phyloP scores from a whole-genome alignment of 2,797 vertebrate species.

The Mormyrus proboscirostris region DNA sequence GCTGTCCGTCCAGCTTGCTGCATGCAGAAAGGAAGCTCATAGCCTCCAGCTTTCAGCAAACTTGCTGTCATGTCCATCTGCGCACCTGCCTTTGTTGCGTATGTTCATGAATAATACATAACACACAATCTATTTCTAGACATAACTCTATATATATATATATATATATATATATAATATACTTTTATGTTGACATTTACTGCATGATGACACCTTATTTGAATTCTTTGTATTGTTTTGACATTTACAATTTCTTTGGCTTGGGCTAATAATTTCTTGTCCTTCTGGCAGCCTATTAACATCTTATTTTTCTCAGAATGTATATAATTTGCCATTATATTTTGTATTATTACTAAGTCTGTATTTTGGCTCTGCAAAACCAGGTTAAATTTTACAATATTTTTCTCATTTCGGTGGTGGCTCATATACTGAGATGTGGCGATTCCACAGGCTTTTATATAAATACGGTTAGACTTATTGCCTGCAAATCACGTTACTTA shows the following conservation, averaged over 20 bases:
- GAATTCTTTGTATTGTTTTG: background rate
- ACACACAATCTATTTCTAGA: background rate
- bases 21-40: background rate
- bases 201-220: background rate
- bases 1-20: background rate
- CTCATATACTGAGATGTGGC: background rate
- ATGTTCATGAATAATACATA: background rate
- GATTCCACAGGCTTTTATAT: background rate
- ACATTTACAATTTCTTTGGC: background rate
- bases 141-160: background rate
- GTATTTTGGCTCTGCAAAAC: background rate
- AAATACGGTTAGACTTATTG: background rate
- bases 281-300: background rate
- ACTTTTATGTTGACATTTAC: background rate
- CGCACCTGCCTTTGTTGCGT: background rate
- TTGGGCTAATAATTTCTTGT: background rate
- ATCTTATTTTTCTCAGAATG: background rate
- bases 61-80: background rate
- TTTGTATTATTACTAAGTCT: background rate
- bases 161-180: background rate
- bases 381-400: background rate
- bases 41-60: background rate
- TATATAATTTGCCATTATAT: background rate
- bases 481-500: background rate
- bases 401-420: background rate